Conservation (phyloP, 2,888 invertebrate genomes). For the Caenorhabditis wallacei region DNA sequence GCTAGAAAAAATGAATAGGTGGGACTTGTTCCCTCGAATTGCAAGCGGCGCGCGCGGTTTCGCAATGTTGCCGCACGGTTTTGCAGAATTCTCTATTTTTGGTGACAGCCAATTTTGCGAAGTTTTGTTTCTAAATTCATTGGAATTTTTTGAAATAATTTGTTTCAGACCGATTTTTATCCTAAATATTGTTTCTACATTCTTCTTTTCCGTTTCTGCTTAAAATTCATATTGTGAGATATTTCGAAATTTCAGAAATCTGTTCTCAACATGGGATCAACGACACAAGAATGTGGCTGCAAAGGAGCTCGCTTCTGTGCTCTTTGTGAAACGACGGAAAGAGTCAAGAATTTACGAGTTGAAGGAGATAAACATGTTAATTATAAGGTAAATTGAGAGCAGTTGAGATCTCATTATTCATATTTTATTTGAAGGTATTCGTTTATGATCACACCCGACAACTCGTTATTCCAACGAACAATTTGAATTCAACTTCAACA, state of each 20-base stretch:
- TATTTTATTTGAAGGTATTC: slow-evolving; percentile 32
- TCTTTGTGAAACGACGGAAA: slow-evolving; percentile 89
- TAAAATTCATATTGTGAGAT: neutral
- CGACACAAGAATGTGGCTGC: slow-evolving; percentile 89
- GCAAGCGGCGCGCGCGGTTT: slow-evolving; percentile 27
- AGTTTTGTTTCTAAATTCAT: neutral
- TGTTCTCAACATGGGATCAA: slow-evolving; percentile 38
- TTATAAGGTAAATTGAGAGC: slow-evolving; percentile 50
- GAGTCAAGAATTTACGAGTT: slow-evolving; percentile 82
- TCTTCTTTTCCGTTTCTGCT: too few relatives aligned
- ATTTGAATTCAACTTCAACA: slow-evolving; percentile 64
- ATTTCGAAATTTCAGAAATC: slow-evolving; percentile 27
- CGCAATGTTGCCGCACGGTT: slow-evolving; percentile 17
- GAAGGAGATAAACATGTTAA: slow-evolving; percentile 63
- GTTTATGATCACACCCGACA: slow-evolving; percentile 65
- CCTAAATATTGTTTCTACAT: too few relatives aligned
- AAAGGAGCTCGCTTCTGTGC: slow-evolving; percentile 94
- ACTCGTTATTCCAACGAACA: slow-evolving; percentile 48
- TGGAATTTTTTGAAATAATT: too few relatives aligned
- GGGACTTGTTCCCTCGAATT: neutral
- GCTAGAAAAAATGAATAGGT: slow-evolving; percentile 3
- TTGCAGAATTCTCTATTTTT: neutral
- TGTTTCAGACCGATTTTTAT: too few relatives aligned
- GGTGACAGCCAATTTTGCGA: neutral
- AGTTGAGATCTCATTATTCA: neutral